Percentiles rank a stretch among this genome's conserved stretches.
Evolutionary conservation across 2,888 invertebrate genomes (phyloP).

Genomic region (Trimorus sp.): DNA sequence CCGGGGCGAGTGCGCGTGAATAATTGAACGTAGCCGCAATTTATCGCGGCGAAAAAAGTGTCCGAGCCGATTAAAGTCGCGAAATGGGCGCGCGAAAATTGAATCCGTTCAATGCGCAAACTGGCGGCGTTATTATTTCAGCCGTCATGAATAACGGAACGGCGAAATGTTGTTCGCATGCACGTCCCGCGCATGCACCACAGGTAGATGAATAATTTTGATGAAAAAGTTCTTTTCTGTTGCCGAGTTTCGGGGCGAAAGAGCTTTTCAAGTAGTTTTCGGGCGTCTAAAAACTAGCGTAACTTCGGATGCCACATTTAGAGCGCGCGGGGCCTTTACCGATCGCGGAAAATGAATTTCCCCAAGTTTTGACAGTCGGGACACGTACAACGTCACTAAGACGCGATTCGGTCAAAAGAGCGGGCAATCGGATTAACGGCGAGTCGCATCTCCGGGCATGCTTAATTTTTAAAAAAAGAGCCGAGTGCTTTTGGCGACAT

Average conservation of each 20-base stretch:
- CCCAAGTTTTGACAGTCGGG: constrained; percentile 57
- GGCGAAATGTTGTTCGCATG: constrained; percentile 43
- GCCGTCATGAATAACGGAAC: constrained; percentile 51
- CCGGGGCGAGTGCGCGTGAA: too few relatives aligned
- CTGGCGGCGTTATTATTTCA: constrained; percentile 34
- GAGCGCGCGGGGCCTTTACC: constrained; percentile 55
- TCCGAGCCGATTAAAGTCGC: not conserved
- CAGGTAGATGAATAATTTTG: constrained; percentile 64
- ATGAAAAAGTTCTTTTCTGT: constrained; percentile 59
- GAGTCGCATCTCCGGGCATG: constrained; percentile 44
- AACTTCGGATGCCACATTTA: constrained; percentile 61
- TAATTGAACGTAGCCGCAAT: too few relatives aligned
- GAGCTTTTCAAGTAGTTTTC: constrained; percentile 63
- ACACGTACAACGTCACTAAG: constrained; percentile 63
- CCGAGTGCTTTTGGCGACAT: constrained; percentile 1
- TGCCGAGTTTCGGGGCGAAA: constrained; percentile 60
- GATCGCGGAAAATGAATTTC: constrained; percentile 63
- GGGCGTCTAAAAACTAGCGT: constrained; percentile 59
- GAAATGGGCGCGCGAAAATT: constrained; percentile 1
- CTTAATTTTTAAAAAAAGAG: constrained; percentile 27
- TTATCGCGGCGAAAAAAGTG: not conserved
- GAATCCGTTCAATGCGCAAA: constrained; percentile 23
- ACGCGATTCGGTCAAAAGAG: constrained; percentile 61
- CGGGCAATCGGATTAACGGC: constrained; percentile 58
- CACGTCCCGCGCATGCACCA: constrained; percentile 46